A percentile compares a stretch with the other conserved stretches of the same genome.
These are phyloP conservation scores for Myotis myotis DNA, from an alignment of 2,797 vertebrate genomes.

Conservation along the genomic window DNA sequence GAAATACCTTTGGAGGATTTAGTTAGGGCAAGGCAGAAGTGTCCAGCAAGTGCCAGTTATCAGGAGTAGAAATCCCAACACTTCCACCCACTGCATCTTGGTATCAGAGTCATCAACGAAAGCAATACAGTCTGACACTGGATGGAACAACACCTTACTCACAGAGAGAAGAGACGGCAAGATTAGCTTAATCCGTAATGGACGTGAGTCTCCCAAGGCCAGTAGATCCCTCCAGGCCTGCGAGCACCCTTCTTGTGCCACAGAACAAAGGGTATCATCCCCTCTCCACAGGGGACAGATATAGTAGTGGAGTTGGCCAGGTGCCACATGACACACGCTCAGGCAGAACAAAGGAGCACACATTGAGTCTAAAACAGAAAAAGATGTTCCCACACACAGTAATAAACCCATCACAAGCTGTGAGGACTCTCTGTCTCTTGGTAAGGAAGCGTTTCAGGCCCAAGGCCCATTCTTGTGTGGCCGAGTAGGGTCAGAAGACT, in stretches of 20 bases:
- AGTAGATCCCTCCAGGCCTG: neutral
- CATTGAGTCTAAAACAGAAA: neutral
- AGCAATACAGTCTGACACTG: neutral
- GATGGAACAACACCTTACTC: neutral
- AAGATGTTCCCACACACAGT: neutral
- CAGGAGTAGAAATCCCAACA: neutral
- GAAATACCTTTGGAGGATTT: neutral
- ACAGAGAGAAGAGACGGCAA: neutral
- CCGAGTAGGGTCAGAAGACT: neutral
- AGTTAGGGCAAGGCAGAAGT: neutral
- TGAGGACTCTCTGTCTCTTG: neutral
- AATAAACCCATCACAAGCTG: neutral
- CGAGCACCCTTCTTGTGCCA: neutral
- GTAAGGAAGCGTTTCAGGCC: neutral
- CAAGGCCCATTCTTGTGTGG: neutral
- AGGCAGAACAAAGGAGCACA: neutral
- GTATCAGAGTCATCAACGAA: neutral
- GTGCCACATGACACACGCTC: neutral
- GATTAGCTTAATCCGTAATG: neutral
- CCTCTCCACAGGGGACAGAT: neutral
- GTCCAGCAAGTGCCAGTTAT: neutral
- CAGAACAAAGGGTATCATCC: neutral
- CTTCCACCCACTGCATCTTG: neutral
- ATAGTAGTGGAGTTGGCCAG: neutral
- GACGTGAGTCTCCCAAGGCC: neutral